These are phyloP conservation scores for Lagopus muta DNA, from an alignment of 2,113 vertebrate genomes.

Conservation along the genomic window DNA sequence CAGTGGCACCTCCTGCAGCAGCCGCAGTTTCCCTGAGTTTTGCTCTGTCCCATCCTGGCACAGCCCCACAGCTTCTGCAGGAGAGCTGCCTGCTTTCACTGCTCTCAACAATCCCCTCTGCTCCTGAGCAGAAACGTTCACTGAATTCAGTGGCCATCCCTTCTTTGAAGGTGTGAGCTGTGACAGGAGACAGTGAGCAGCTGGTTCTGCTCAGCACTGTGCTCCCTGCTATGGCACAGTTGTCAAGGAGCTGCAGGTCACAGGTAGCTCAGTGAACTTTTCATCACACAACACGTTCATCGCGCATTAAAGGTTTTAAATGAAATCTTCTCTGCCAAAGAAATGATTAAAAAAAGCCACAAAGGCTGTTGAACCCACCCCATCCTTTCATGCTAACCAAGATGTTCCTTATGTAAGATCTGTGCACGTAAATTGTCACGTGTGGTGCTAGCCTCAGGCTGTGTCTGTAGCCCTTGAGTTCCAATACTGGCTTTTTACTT, in stretches of 20 bases:
- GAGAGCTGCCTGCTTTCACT: background rate
- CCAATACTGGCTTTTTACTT: conserved; percentile 14
- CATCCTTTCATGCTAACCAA: background rate
- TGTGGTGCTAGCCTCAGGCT: conserved; percentile 20
- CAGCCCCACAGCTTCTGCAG: background rate
- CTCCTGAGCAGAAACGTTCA: background rate
- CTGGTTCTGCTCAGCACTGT: background rate
- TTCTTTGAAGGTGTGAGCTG: rapidly evolving
- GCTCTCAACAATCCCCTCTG: background rate
- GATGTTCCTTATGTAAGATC: background rate
- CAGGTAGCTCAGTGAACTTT: background rate
- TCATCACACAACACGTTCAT: background rate
- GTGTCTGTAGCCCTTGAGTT: background rate
- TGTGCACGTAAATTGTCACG: background rate
- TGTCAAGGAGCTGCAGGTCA: background rate
- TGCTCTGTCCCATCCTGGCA: background rate
- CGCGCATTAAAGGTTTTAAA: background rate
- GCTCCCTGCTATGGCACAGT: background rate
- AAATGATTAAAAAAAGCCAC: background rate
- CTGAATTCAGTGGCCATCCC: background rate
- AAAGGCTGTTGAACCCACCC: background rate
- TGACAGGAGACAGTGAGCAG: background rate
- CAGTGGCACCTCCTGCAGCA: background rate
- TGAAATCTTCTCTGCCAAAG: background rate
- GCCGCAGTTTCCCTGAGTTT: rapidly evolving